Evolutionary conservation across 1,140 invertebrate species (phyloP).

Genomic region (Brachionus angularis): DNA sequence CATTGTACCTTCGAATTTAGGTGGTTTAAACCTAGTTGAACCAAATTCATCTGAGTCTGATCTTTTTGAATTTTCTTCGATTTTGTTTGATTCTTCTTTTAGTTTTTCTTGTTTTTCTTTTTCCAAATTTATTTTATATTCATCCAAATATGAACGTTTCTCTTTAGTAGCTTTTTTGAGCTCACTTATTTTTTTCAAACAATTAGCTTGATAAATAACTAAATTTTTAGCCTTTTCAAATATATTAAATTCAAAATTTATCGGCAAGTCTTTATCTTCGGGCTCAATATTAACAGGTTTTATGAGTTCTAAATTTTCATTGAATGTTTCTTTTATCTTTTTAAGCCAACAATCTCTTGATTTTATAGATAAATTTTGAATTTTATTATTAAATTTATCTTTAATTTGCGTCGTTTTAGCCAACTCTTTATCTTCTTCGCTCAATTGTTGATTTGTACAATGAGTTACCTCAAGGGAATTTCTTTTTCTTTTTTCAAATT

Average conservation of each 20-base stretch:
- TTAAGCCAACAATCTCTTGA: conserved; percentile 37
- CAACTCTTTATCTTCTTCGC: conserved; percentile 12
- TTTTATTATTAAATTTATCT: conserved; percentile 25
- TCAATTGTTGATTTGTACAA: background rate
- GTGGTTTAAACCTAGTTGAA: background rate
- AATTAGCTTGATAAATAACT: conserved; percentile 32
- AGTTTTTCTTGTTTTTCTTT: background rate
- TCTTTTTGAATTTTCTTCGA: background rate
- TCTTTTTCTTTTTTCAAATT: conserved; percentile 19
- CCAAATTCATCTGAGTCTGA: background rate
- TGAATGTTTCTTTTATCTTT: conserved; percentile 31
- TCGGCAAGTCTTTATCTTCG: background rate
- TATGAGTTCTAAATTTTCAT: conserved; percentile 7
- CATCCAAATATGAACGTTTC: background rate
- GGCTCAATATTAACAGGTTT: background rate
- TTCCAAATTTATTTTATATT: background rate
- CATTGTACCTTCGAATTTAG: background rate
- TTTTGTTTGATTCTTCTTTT: background rate
- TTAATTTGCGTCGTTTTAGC: conserved; percentile 24
- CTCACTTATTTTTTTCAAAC: conserved; percentile 25
- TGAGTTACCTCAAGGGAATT: background rate
- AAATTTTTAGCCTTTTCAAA: conserved; percentile 35
- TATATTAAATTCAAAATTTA: background rate
- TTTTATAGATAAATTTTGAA: conserved; percentile 19
- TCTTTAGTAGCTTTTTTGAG: conserved; percentile 32